Percentiles rank a stretch among this genome's conserved stretches.
phyloP scores from a whole-genome alignment of 1,140 invertebrate genomes.

The Lerema accius region DNA sequence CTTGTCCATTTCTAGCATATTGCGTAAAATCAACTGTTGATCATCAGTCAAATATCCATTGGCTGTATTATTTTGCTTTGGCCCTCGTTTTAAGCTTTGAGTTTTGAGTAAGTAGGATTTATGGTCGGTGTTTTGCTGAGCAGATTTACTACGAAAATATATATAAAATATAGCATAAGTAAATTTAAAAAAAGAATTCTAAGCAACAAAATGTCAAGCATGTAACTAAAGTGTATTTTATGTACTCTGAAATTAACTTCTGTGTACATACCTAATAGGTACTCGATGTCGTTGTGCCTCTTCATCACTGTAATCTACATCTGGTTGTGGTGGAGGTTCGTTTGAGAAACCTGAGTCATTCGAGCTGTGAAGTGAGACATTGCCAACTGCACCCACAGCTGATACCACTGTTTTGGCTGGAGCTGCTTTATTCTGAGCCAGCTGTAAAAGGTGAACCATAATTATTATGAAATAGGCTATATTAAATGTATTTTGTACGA shows the following conservation, averaged over 20 bases:
- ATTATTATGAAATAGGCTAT: too few species aligned
- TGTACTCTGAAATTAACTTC: constrained; percentile 33
- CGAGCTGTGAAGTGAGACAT: constrained; percentile 93
- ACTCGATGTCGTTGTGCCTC: constrained; percentile 87
- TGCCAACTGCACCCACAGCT: constrained; percentile 84
- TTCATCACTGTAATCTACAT: constrained; percentile 95
- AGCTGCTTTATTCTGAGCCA: constrained; percentile 78
- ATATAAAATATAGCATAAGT: constrained; percentile 48
- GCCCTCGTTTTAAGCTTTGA: constrained; percentile 76
- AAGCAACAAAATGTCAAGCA: constrained; percentile 47
- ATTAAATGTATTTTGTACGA: too few species aligned
- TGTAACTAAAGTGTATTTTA: constrained; percentile 4
- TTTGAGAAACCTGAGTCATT: constrained; percentile 96
- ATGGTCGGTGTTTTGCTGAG: constrained; percentile 81
- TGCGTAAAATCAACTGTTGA: constrained; percentile 78
- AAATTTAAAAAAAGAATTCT: constrained; percentile 60
- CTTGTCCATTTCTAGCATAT: constrained; percentile 79
- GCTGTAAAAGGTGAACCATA: constrained; percentile 43
- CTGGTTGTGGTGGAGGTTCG: constrained; percentile 93
- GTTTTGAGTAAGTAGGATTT: constrained; percentile 84
- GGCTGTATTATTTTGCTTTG: constrained; percentile 73
- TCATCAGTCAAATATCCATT: constrained; percentile 84
- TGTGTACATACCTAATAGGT: constrained; percentile 86
- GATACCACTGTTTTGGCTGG: constrained; percentile 75
- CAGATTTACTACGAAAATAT: constrained; percentile 79